phyloP scores from a whole-genome alignment of 92 coral and sea anemone genomes.

The Desmophyllum pertusum region DNA sequence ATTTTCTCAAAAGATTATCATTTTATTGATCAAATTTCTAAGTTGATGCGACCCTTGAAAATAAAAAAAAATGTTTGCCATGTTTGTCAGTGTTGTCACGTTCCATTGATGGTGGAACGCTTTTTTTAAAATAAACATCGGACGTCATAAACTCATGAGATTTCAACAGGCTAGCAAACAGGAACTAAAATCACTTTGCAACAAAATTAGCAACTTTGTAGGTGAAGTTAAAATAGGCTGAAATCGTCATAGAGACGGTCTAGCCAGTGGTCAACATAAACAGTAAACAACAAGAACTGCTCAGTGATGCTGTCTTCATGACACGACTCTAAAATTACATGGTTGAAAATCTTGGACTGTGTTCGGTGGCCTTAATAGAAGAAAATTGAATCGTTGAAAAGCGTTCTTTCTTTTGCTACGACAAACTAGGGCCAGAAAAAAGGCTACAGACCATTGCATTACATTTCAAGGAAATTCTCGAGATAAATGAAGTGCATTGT shows the following conservation, averaged over 20 bases:
- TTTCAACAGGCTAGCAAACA: neutral
- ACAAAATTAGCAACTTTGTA: neutral
- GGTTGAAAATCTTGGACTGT: neutral
- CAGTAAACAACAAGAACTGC: neutral
- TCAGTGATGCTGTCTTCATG: neutral
- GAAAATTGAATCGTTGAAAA: neutral
- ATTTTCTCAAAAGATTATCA: neutral
- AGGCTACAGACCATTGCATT: neutral
- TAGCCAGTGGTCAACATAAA: conserved; percentile 3
- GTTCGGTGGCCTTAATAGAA: neutral
- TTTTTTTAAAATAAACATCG: neutral
- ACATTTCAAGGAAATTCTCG: neutral
- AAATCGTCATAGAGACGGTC: neutral
- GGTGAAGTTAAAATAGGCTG: neutral
- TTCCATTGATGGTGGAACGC: neutral
- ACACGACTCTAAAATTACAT: neutral
- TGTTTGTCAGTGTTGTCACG: neutral
- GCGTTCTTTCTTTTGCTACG: neutral
- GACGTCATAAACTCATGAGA: neutral
- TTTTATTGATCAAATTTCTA: neutral
- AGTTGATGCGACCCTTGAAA: neutral
- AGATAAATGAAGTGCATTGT: neutral
- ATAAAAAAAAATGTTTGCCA: neutral
- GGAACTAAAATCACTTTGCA: neutral
- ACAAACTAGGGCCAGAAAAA: neutral